phyloP scores from a whole-genome alignment of 92 coral and sea anemone species.

The Isaurus tuberculatus region DNA sequence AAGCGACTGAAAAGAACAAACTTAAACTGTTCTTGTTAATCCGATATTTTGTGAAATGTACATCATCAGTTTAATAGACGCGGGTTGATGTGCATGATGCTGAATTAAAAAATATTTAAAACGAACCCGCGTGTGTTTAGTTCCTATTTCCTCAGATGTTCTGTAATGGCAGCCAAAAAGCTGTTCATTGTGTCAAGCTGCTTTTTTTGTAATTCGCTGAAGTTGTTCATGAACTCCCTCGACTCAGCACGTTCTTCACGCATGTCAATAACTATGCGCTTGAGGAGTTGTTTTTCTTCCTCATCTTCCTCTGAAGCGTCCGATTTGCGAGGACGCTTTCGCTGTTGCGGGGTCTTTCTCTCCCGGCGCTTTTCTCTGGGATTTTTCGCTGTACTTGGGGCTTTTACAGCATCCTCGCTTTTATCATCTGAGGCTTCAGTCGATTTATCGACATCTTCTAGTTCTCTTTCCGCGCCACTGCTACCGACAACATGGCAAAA shows the following conservation, averaged over 20 bases:
- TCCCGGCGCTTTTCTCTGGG: conserved; percentile 4
- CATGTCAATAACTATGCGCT: not conserved
- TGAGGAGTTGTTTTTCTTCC: not conserved
- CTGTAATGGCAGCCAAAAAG: not conserved
- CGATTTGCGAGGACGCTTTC: conserved; percentile 14
- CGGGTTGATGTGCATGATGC: not conserved
- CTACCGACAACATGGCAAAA: conserved; percentile 31
- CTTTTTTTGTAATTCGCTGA: not conserved
- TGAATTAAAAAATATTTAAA: not conserved
- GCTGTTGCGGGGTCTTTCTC: conserved; percentile 5
- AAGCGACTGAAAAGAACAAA: not conserved
- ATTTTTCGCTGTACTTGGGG: not conserved
- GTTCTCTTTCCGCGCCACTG: conserved; percentile 22
- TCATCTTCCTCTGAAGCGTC: conserved; percentile 11
- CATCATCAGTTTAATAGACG: not conserved
- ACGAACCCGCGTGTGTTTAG: no score
- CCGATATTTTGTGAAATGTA: not conserved
- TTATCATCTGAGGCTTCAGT: conserved; percentile 13
- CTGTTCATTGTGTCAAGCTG: conserved; percentile 21
- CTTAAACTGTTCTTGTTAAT: not conserved
- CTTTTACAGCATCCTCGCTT: not conserved
- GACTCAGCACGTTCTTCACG: not conserved
- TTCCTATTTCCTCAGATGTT: not conserved
- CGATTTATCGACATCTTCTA: not conserved
- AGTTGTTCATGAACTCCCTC: no score